Evolutionary conservation across 1,140 invertebrate species (phyloP).

Genomic region (Agrypnia vestita): DNA sequence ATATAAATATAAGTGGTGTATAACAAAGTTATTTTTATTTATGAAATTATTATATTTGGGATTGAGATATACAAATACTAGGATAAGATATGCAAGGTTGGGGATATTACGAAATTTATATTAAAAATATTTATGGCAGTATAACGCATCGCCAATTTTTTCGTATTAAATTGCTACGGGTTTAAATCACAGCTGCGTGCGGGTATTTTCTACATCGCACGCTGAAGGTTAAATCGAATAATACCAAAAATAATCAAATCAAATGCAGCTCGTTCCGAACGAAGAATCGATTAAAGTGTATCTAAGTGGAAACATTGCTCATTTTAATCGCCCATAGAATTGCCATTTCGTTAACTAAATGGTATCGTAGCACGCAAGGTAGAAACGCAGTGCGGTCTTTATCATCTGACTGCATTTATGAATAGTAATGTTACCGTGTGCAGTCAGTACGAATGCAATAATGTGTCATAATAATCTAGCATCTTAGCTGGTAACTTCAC

Average conservation of each 20-base stretch:
- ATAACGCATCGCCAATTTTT: neutral
- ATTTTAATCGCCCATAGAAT: constrained; percentile 30
- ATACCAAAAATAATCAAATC: neutral
- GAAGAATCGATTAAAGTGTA: neutral
- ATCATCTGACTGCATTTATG: constrained; percentile 30
- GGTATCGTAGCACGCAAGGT: constrained; percentile 6
- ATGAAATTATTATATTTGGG: neutral
- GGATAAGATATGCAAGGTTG: neutral
- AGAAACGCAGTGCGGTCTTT: constrained; percentile 12
- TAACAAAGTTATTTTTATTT: no score
- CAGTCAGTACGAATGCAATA: neutral
- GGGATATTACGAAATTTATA: neutral
- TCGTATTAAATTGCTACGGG: neutral
- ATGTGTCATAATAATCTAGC: constrained; percentile 4
- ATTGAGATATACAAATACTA: neutral
- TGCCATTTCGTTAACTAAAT: constrained; percentile 15
- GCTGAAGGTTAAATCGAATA: neutral
- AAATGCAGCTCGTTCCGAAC: neutral
- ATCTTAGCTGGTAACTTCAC: no score
- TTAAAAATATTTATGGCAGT: neutral
- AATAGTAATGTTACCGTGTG: constrained; percentile 6
- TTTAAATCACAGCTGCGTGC: neutral
- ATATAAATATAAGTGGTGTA: no score
- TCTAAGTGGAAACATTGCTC: constrained; percentile 18
- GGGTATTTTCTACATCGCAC: neutral